Conservation (phyloP, 1,140 invertebrate species). For the Aphaenogaster floridana region DNA sequence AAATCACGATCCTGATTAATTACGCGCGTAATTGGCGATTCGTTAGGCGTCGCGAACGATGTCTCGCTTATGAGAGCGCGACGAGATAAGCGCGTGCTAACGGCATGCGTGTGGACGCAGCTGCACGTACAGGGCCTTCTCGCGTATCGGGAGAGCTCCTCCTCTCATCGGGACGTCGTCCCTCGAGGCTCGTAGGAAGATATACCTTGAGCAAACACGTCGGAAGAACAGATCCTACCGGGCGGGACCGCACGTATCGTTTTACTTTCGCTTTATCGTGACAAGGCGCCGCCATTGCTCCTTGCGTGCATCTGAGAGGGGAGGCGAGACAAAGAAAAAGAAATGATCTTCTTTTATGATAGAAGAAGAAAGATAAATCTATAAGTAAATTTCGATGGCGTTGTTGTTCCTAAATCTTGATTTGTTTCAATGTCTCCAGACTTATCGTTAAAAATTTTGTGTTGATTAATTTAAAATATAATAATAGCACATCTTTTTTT, state of each 20-base stretch:
- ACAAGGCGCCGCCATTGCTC: constrained; percentile 38
- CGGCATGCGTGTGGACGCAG: constrained; percentile 69
- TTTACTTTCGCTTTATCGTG: constrained; percentile 63
- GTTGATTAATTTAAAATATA: neutral
- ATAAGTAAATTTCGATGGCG: neutral
- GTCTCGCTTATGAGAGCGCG: constrained; percentile 26
- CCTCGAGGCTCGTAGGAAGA: constrained; percentile 70
- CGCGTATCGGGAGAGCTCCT: constrained; percentile 57
- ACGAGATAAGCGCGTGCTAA: constrained; percentile 49
- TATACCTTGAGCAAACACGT: constrained; percentile 81
- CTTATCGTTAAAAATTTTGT: too few relatives aligned
- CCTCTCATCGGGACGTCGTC: constrained; percentile 60
- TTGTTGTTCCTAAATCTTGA: neutral
- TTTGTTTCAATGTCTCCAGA: neutral
- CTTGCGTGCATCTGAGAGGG: neutral
- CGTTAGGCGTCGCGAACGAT: constrained; percentile 35
- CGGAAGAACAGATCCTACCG: constrained; percentile 69
- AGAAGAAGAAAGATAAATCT: neutral
- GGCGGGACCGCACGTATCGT: constrained; percentile 54
- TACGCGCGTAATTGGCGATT: constrained; percentile 50
- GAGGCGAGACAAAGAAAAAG: neutral
- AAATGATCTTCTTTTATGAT: neutral
- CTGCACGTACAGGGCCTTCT: constrained; percentile 62
- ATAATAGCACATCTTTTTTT: neutral
- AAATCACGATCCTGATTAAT: constrained; percentile 51